Evolutionary conservation across 2,888 invertebrate species (phyloP).

Genomic region (Perizoma affinitatum): DNA sequence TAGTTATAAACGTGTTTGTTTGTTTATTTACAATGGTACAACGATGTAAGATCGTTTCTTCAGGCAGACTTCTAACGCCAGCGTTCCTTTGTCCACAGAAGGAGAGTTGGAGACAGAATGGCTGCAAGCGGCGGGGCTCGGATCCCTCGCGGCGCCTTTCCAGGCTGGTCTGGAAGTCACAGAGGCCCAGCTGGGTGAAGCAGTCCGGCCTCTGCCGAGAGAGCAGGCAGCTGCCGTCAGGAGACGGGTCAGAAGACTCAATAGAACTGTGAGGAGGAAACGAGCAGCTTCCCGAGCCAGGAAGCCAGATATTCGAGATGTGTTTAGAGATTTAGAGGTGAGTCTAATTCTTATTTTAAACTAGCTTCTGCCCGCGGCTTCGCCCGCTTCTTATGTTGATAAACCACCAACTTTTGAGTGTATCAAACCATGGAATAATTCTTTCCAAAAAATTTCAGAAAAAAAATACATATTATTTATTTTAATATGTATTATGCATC

Average conservation of each 20-base stretch:
- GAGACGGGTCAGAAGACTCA: constrained; percentile 89
- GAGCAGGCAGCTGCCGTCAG: constrained; percentile 92
- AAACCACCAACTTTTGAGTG: too few species aligned
- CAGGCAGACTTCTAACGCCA: not conserved
- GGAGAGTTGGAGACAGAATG: constrained; percentile 91
- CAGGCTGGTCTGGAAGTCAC: constrained; percentile 87
- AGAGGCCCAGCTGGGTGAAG: constrained; percentile 86
- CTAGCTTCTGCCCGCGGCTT: too few species aligned
- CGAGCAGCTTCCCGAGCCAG: constrained; percentile 83
- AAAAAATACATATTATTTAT: too few species aligned
- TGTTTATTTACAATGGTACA: too few species aligned
- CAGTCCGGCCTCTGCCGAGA: constrained; percentile 85
- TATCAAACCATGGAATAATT: too few species aligned
- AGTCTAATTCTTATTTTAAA: constrained; percentile 6
- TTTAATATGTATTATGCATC: too few species aligned
- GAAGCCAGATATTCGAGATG: constrained; percentile 92
- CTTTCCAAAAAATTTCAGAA: too few species aligned
- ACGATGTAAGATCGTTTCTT: too few species aligned
- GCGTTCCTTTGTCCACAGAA: constrained; percentile 76
- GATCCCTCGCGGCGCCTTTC: constrained; percentile 88
- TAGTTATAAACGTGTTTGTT: too few species aligned
- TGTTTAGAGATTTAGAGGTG: constrained; percentile 92
- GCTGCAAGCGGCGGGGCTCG: constrained; percentile 89
- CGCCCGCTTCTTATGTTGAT: too few species aligned
- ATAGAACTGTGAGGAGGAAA: constrained; percentile 88